A percentile compares a stretch with the other conserved stretches of the same genome.
Evolutionary conservation across 2,888 invertebrate genomes (phyloP).

Genomic region (Hypena proboscidalis): DNA sequence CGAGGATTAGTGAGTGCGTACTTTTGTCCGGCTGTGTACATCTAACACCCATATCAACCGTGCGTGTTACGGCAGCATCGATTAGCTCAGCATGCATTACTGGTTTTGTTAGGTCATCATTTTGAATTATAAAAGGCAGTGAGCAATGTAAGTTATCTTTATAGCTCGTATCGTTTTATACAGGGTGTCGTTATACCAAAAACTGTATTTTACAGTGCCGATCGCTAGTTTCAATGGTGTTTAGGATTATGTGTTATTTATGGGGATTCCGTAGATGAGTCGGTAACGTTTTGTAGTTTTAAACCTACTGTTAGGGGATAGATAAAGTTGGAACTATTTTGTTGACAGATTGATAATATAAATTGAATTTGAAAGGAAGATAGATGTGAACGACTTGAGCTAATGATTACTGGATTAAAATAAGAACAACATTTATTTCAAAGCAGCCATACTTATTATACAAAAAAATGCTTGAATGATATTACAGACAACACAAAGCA

Average conservation of each 20-base stretch:
- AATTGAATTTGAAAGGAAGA: slow-evolving; percentile 38
- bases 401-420: too few relatives aligned
- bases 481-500: too few relatives aligned
- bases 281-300: slow-evolving; percentile 56
- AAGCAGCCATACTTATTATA: too few relatives aligned
- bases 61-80: slow-evolving; percentile 25
- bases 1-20: slow-evolving; percentile 71
- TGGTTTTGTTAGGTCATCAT: slow-evolving; percentile 13
- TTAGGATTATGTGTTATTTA: slow-evolving; percentile 74
- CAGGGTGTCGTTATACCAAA: slow-evolving; percentile 32
- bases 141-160: slow-evolving; percentile 44
- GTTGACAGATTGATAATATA: slow-evolving; percentile 52
- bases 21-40: slow-evolving; percentile 67
- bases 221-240: slow-evolving; percentile 62
- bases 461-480: too few relatives aligned
- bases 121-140: slow-evolving; percentile 8
- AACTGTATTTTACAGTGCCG: slow-evolving; percentile 64
- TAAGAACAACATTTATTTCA: too few relatives aligned
- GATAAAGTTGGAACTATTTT: slow-evolving; percentile 44
- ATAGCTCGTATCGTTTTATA: slow-evolving; percentile 14
- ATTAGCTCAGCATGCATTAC: slow-evolving; percentile 26
- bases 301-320: slow-evolving; percentile 43
- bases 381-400: too few relatives aligned
- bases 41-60: slow-evolving; percentile 23
- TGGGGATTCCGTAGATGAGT: slow-evolving; percentile 61